These are phyloP conservation scores for Poeciliopsis presidionis DNA, from an alignment of 2,797 vertebrate species.

Conservation along the genomic window DNA sequence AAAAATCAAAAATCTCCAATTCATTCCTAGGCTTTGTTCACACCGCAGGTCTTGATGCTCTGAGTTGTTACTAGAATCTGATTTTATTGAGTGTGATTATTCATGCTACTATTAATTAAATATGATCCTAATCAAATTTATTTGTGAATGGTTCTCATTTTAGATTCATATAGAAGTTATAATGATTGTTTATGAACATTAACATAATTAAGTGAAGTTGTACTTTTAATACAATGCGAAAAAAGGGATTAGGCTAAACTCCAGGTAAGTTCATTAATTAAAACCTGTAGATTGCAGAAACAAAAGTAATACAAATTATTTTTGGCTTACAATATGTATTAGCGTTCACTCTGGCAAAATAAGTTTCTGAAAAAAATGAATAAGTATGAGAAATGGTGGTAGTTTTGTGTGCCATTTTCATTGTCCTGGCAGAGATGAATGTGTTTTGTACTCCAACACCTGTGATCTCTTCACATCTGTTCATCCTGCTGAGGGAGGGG, in stretches of 20 bases:
- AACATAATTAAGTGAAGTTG: not conserved
- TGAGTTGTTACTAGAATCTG: not conserved
- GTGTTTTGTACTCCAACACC: constrained; percentile 65
- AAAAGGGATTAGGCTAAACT: not conserved
- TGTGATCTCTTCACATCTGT: constrained; percentile 71
- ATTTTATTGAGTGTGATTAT: too few species aligned
- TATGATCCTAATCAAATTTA: too few species aligned
- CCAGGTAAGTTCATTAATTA: not conserved
- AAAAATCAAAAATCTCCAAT: not conserved
- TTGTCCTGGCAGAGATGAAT: constrained; percentile 57
- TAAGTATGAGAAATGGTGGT: constrained; percentile 70
- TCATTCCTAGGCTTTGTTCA: not conserved
- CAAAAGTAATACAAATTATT: constrained; percentile 49
- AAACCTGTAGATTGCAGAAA: constrained; percentile 28
- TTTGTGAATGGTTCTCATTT: not conserved
- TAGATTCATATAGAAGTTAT: not conserved
- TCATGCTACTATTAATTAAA: too few species aligned
- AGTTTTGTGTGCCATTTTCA: constrained; percentile 63
- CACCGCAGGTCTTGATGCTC: not conserved
- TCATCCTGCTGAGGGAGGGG: constrained; percentile 59
- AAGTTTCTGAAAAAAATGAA: constrained; percentile 56
- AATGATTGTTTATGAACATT: not conserved
- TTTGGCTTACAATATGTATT: constrained; percentile 54
- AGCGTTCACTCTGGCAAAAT: constrained; percentile 57
- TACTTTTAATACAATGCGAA: not conserved